A percentile compares a stretch with the other conserved stretches of the same genome.
phyloP scores from a whole-genome alignment of 2,113 vertebrate species.

The Brachypteracias leptosomus region DNA sequence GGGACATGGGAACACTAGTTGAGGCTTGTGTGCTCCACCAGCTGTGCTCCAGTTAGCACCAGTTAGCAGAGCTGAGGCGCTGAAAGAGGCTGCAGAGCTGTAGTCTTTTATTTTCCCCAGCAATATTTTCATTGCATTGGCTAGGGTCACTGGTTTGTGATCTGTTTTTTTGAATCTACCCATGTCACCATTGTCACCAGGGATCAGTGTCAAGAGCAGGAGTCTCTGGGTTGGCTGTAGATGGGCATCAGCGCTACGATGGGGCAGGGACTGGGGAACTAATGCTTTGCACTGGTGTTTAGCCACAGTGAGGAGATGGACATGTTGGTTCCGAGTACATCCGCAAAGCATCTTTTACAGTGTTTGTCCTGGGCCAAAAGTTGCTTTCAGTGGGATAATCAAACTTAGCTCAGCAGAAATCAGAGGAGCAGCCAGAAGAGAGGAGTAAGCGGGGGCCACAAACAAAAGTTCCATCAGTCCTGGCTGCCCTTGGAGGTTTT shows the following conservation, averaged over 20 bases:
- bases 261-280: not conserved
- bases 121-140: not conserved
- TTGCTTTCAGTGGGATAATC: not conserved
- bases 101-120: not conserved
- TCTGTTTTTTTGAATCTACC: not conserved
- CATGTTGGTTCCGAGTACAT: not conserved
- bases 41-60: not conserved
- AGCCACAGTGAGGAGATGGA: not conserved
- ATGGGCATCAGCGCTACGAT: rapidly evolving
- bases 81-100: not conserved
- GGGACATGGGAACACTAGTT: not conserved
- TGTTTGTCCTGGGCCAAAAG: not conserved
- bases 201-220: not conserved
- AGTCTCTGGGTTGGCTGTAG: not conserved
- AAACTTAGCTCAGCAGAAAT: not conserved
- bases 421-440: not conserved
- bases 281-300: not conserved
- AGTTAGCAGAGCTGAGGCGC: not conserved
- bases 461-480: not conserved
- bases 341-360: not conserved
- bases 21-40: not conserved
- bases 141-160: not conserved
- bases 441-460: not conserved
- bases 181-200: not conserved
- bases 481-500: not conserved